Evolutionary conservation across 2,113 vertebrate species (phyloP).

Genomic region (Protobothrops flavoviridis): DNA sequence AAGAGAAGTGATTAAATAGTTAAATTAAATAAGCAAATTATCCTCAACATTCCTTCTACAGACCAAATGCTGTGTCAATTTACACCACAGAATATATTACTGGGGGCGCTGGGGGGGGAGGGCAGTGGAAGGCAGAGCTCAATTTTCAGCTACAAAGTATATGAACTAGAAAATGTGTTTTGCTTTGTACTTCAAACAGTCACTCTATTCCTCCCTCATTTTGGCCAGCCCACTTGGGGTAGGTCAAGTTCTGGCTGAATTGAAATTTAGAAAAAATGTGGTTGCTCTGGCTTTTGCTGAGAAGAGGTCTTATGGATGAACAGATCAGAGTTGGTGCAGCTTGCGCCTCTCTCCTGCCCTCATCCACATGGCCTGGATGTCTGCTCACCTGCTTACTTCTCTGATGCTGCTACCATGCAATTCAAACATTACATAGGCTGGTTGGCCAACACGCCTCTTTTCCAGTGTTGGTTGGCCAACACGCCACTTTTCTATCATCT

Average conservation of each 20-base stretch:
- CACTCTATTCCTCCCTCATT: background rate
- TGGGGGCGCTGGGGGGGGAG: background rate
- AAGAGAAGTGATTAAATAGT: constrained; percentile 12
- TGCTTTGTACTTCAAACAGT: background rate
- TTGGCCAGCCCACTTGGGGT: background rate
- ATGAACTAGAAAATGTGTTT: background rate
- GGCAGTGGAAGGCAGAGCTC: background rate
- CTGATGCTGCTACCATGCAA: background rate
- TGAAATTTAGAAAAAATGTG: background rate
- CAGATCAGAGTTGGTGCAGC: background rate
- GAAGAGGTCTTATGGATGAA: background rate
- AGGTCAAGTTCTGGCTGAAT: background rate
- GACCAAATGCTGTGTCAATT: background rate
- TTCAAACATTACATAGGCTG: background rate
- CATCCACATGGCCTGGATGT: background rate
- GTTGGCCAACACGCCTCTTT: background rate
- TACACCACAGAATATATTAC: background rate
- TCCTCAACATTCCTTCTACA: constrained; percentile 25
- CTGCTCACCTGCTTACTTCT: background rate
- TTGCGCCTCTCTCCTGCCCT: background rate
- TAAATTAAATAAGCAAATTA: constrained; percentile 16
- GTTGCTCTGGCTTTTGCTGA: background rate
- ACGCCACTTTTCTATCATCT: background rate
- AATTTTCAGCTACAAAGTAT: background rate
- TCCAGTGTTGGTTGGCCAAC: background rate